phyloP scores from a whole-genome alignment of 2,888 invertebrate species.

The Monopis laevigella region DNA sequence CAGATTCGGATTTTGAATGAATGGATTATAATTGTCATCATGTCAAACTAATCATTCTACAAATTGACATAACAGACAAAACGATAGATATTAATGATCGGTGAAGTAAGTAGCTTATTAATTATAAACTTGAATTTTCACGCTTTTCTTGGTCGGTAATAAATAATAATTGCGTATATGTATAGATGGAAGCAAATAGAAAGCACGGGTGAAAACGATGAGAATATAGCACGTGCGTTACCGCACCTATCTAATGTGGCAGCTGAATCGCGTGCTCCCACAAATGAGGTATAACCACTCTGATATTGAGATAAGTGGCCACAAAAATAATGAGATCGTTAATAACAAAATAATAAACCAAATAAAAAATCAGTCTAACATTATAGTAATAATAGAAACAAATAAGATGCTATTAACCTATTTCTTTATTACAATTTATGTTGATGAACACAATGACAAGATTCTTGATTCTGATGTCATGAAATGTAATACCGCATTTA shows the following conservation, averaged over 20 bases:
- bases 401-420: no score
- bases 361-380: no score
- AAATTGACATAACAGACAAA: no score
- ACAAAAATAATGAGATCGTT: constrained; percentile 11
- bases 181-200: constrained; percentile 11
- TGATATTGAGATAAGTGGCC: constrained; percentile 4
- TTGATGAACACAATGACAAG: no score
- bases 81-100: no score
- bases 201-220: constrained; percentile 14
- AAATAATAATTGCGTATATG: no score
- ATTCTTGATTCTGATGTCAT: no score
- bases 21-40: constrained; percentile 16
- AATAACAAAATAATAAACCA: constrained; percentile 8
- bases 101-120: neutral
- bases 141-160: constrained; percentile 5
- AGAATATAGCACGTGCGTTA: constrained; percentile 13
- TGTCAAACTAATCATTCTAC: no score
- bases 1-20: constrained; percentile 29
- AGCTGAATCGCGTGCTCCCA: constrained; percentile 9
- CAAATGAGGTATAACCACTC: constrained; percentile 10
- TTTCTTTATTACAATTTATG: no score
- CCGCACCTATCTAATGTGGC: constrained; percentile 4
- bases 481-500: no score
- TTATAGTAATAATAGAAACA: no score
- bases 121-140: constrained; percentile 1